Percentiles rank a stretch among this genome's conserved stretches.
Conservation (phyloP, 2,113 vertebrate species). For the Sialia sialis region DNA sequence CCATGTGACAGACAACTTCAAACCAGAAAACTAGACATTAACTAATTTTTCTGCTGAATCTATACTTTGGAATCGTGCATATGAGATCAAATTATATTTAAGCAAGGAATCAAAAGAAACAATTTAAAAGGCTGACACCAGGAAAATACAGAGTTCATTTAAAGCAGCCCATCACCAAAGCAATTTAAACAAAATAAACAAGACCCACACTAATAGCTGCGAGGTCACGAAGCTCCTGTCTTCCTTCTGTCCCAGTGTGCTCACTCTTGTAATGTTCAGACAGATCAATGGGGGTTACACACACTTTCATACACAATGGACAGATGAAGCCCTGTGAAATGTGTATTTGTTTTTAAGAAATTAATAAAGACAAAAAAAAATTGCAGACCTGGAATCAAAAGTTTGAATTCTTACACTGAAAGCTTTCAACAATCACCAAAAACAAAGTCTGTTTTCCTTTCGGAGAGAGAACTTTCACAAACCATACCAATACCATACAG, state of each 20-base stretch:
- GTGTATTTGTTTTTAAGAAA: slow-evolving; percentile 58
- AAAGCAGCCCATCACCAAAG: slow-evolving; percentile 67
- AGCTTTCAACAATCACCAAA: neutral
- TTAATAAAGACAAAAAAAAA: neutral
- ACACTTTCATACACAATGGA: slow-evolving; percentile 79
- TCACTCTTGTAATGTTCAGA: slow-evolving; percentile 76
- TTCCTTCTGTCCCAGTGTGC: slow-evolving; percentile 65
- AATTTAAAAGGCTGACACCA: neutral
- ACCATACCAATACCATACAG: neutral
- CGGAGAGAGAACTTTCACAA: neutral
- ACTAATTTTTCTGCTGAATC: neutral
- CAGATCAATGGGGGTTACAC: slow-evolving; percentile 72
- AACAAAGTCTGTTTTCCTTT: slow-evolving; percentile 2
- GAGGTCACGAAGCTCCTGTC: slow-evolving; percentile 64
- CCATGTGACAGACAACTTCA: neutral
- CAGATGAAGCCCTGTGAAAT: slow-evolving; percentile 83
- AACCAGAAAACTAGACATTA: neutral
- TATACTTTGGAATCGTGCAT: slow-evolving; percentile 7
- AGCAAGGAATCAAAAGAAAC: slow-evolving; percentile 20
- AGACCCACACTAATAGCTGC: slow-evolving; percentile 71
- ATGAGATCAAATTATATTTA: neutral
- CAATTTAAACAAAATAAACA: slow-evolving; percentile 64
- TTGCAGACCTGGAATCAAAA: neutral
- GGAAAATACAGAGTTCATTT: slow-evolving; percentile 28
- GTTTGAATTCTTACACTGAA: neutral